Base-by-base conservation (phyloP, 2,888 invertebrate genomes). In the Poecilobothrus nobilitatus region DNA sequence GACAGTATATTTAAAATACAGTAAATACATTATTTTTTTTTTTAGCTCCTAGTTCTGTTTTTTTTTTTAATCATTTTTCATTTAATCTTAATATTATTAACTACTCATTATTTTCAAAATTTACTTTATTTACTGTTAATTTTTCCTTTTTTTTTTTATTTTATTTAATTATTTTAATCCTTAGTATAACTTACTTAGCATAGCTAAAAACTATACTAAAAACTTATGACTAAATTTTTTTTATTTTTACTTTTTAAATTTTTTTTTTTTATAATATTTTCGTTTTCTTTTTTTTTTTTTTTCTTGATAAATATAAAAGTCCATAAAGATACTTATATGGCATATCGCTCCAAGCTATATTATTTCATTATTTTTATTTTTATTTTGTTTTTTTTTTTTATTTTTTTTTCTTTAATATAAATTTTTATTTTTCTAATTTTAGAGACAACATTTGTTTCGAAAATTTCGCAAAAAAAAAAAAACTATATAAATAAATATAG, bases 1-100 rank as follows among this genome's bases (percentile, higher is more conserved):
- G 53, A 53, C 53, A 53, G 53, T 53, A 53, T 53, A 53, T 53
- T 53, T 53, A 53, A 53, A 53, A 53, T 53, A 53, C 53, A 53
- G 53, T 53, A 53, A 53, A 53, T 53, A 53, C 53, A 53, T 53
- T 53, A 53, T 53, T 53, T 53, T 37, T 37, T 37, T 37, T 37
- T 53, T 53, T 53, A 53, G 53, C 53, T 53, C 53, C 53, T 53
- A 53, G 53, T 53, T 53, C 53, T 53, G 53, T 53, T 53, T 53
- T 41, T 41, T 53, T 53, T 53, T 6, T 53, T 53, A 4, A 18
- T 53, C 53, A 6, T 53, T 15, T 41, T 41, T 41, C 15, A 41
- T 44, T 44, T 44, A 44, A 44, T 53, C 53, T 53, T 53, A 53
- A 53, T 53, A 53, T 53, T 53, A 53, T 53, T 53, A 53, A 53